Evolutionary conservation across 2,113 vertebrate genomes (phyloP).

Genomic region (Rhabdornis inornatus): DNA sequence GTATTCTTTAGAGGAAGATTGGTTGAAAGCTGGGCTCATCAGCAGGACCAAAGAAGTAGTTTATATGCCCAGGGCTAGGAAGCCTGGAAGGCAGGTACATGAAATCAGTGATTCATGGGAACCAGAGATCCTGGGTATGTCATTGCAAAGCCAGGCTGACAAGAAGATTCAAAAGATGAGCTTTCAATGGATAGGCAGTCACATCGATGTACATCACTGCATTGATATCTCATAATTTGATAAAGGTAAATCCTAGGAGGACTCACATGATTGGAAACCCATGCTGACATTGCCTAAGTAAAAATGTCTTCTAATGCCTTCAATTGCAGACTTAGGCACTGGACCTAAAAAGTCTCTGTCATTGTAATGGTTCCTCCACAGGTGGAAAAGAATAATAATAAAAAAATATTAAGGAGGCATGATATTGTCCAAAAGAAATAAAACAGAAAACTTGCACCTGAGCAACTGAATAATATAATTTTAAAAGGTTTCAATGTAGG

Average conservation of each 20-base stretch:
- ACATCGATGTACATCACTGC: not conserved
- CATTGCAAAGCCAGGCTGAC: conserved; percentile 55
- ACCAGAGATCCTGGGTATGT: conserved; percentile 18
- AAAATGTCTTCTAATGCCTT: not conserved
- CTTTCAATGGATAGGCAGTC: conserved; percentile 39
- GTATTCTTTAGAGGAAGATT: not conserved
- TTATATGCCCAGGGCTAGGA: not conserved
- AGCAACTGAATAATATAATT: not conserved
- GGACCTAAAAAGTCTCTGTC: not conserved
- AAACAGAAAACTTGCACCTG: not conserved
- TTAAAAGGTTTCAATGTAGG: not conserved
- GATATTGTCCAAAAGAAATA: not conserved
- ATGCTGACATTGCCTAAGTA: not conserved
- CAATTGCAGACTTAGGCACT: not conserved
- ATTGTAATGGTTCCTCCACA: not conserved
- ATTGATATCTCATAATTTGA: conserved; percentile 25
- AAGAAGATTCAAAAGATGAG: conserved; percentile 34
- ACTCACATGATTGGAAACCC: not conserved
- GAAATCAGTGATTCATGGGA: conserved; percentile 39
- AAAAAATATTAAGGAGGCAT: not conserved
- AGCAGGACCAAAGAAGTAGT: not conserved
- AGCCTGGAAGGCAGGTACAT: conserved; percentile 27
- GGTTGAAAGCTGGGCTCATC: not conserved
- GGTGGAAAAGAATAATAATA: not conserved
- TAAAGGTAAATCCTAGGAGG: conserved; percentile 24